Evolutionary conservation across 2,888 invertebrate genomes (phyloP), one percentile per base, ranked within the genome.

Genomic region (Laothoe populi): DNA sequence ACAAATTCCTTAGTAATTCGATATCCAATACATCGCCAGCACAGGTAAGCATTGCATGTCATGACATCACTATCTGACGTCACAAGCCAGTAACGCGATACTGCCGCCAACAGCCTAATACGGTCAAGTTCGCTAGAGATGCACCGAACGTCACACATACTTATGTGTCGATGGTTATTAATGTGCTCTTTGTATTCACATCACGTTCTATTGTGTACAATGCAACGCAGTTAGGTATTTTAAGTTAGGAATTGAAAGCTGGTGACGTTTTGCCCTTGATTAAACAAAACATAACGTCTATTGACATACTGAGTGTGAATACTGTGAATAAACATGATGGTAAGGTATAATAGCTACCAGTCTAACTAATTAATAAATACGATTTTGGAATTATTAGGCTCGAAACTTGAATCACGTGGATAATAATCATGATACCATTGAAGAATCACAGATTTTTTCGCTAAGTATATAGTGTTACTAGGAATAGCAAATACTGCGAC

Each of bases 31-130:
- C 11, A 10, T 19, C 16, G 31, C 16, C 16, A 19, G 21, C 19
- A 19, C 35, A 53, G 31, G 53, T 53, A 19, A 35, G 19, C 11
- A n/a, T 23, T 48, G 24, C 48, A 48, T 48, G 24, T 13, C 24
- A 11, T 35, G 53, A 53, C 53, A 19, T 53, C 53, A 19, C 19
- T 4, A 11, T 19, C 16, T 48, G 63, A 63, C 59, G 45, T 57
- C 61, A 62, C 31, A 57, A 16, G 53, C 59, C 64, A 62, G 58
- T 60, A 63, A 46, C 58, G 57, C 21, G 11, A 53, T n/a, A 23
- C 23, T 44, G 60, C 46, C 35, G 60, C 46, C 35, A 57, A 38
- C 64, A 62, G 49, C 69, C 66, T 65, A 58, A 68, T 68, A 70
- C 62, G 66, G 68, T 53, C 53, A 53, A 53, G 53, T 53, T 53